Percentiles rank a stretch among this genome's conserved stretches.
Evolutionary conservation across 2,888 invertebrate genomes (phyloP).

Genomic region (Sphaerophoria taeniata): DNA sequence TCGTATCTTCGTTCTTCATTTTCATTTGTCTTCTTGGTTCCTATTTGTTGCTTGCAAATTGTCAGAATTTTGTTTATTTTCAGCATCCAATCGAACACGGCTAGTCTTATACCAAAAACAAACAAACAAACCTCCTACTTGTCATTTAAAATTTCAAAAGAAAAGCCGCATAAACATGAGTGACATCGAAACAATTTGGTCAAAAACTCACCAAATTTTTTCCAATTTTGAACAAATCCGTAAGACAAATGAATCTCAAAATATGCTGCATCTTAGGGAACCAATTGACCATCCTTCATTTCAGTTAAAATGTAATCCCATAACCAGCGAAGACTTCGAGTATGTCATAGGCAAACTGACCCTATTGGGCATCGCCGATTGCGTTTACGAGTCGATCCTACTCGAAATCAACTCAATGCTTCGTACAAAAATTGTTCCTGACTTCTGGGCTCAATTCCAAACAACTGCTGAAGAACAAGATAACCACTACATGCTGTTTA

Average conservation of each 20-base stretch:
- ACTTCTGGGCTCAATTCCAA: conserved; percentile 80
- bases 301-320: conserved; percentile 69
- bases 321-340: conserved; percentile 73
- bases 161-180: conserved; percentile 74
- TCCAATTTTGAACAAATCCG: conserved; percentile 78
- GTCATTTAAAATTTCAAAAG: neutral
- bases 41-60: neutral
- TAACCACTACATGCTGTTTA: conserved; percentile 76
- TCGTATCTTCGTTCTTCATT: too few relatives aligned
- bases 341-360: conserved; percentile 64
- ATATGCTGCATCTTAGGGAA: too few relatives aligned
- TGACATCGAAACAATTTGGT: conserved; percentile 78
- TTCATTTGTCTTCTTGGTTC: too few relatives aligned
- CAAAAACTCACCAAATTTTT: conserved; percentile 77
- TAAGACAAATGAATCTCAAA: conserved; percentile 58
- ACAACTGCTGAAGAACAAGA: conserved; percentile 66
- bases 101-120: neutral
- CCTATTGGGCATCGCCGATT: conserved; percentile 74
- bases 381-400: conserved; percentile 78
- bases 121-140: conserved; percentile 43
- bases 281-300: conserved; percentile 59
- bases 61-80: neutral
- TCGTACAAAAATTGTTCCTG: conserved; percentile 79
- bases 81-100: neutral
- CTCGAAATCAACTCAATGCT: conserved; percentile 79